phyloP scores from a whole-genome alignment of 2,113 vertebrate genomes.

The Orthonyx spaldingii region DNA sequence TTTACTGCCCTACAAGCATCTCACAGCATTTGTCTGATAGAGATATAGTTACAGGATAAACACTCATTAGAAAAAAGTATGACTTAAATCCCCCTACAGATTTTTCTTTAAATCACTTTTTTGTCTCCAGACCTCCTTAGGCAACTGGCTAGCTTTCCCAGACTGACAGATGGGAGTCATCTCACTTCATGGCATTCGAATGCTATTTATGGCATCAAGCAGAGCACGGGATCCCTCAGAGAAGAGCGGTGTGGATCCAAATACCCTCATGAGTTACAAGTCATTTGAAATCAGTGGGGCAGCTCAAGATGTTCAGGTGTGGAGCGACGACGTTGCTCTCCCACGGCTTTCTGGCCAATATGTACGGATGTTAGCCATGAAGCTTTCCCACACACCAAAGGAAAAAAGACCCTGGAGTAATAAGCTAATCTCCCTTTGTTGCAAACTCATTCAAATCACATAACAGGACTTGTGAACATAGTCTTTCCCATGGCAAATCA shows the following conservation, averaged over 20 bases:
- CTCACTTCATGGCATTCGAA: not conserved
- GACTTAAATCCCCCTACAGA: not conserved
- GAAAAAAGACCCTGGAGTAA: conserved; percentile 5
- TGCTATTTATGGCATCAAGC: not conserved
- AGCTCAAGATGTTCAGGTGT: not conserved
- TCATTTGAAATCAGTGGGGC: not conserved
- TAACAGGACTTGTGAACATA: not conserved
- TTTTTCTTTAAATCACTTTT: not conserved
- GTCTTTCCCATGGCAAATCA: conserved; percentile 15
- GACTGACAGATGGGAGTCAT: conserved; percentile 12
- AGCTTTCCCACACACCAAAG: conserved; percentile 1
- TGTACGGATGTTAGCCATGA: not conserved
- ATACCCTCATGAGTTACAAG: not conserved
- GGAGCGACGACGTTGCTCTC: not conserved
- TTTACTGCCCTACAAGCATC: not conserved
- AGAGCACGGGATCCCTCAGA: not conserved
- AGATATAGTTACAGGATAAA: conserved; percentile 24
- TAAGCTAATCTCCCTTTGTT: conserved; percentile 22
- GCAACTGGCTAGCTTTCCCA: not conserved
- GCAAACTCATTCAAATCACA: not conserved
- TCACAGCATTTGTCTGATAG: not conserved
- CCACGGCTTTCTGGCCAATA: not conserved
- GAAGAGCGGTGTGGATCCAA: fast-evolving
- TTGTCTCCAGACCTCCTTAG: not conserved
- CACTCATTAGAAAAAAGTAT: not conserved